phyloP scores from a whole-genome alignment of 1,140 invertebrate species.

The Trichonephila clavipes region DNA sequence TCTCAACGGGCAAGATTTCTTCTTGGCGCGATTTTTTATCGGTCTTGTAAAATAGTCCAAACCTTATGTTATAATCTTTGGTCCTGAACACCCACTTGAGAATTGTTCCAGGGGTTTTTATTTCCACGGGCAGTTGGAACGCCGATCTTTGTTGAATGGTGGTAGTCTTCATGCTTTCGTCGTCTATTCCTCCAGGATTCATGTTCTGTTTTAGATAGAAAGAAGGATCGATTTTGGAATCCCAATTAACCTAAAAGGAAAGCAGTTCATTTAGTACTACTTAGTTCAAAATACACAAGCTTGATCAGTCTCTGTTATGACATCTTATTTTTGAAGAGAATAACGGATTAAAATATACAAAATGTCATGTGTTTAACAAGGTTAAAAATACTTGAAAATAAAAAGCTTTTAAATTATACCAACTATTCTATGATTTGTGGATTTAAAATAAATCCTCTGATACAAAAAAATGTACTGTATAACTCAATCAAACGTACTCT shows the following conservation, averaged over 20 bases:
- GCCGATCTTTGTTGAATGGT: not conserved
- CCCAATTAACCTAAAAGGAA: slow-evolving; percentile 54
- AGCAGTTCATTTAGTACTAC: not conserved
- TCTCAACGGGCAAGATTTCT: slow-evolving; percentile 32
- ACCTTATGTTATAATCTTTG: slow-evolving; percentile 61
- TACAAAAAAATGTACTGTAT: too few relatives aligned
- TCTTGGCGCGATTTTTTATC: not conserved
- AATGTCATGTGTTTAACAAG: too few relatives aligned
- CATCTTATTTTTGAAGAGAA: too few relatives aligned
- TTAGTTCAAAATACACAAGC: too few relatives aligned
- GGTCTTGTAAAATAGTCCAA: slow-evolving; percentile 51
- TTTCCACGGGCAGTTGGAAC: slow-evolving; percentile 20
- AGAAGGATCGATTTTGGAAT: slow-evolving; percentile 32
- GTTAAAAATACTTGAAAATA: too few relatives aligned
- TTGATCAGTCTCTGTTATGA: too few relatives aligned
- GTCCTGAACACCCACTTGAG: slow-evolving; percentile 60
- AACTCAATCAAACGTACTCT: too few relatives aligned
- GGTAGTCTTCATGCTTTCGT: slow-evolving; percentile 37
- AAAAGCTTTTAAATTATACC: too few relatives aligned
- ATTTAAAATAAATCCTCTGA: too few relatives aligned
- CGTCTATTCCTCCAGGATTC: not conserved
- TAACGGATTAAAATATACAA: too few relatives aligned
- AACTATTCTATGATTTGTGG: too few relatives aligned
- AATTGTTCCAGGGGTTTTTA: not conserved
- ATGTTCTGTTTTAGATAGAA: slow-evolving; percentile 51